phyloP scores from a whole-genome alignment of 2,888 invertebrate species.

The Volucella zonaria region DNA sequence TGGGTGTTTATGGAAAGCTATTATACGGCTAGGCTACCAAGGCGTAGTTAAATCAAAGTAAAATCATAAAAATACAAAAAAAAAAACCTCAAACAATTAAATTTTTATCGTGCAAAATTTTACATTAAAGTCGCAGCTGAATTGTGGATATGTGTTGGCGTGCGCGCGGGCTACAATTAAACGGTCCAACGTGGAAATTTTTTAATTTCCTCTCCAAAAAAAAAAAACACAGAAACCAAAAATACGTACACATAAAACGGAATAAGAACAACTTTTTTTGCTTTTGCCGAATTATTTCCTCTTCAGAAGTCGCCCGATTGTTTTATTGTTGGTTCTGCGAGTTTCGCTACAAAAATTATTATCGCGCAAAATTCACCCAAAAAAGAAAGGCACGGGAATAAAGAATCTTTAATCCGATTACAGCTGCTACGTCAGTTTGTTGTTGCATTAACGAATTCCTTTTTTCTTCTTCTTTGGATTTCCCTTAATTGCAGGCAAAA shows the following conservation, averaged over 20 bases:
- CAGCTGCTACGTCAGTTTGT: slow-evolving; percentile 54
- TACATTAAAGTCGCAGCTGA: slow-evolving; percentile 51
- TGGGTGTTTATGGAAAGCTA: slow-evolving; percentile 62
- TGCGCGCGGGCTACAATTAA: background rate
- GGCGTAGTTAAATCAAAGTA: slow-evolving; percentile 10
- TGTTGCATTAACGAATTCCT: slow-evolving; percentile 58
- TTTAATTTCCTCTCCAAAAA: background rate
- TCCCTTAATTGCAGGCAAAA: slow-evolving; percentile 62
- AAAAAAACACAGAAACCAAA: background rate
- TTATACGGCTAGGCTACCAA: slow-evolving; percentile 16
- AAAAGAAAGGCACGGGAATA: slow-evolving; percentile 26
- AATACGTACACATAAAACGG: background rate
- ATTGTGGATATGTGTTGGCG: slow-evolving; percentile 3
- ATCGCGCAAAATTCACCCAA: slow-evolving; percentile 8
- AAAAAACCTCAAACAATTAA: slow-evolving; percentile 56
- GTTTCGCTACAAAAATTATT: slow-evolving; percentile 4
- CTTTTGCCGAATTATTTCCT: slow-evolving; percentile 26
- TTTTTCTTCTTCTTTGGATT: slow-evolving; percentile 23
- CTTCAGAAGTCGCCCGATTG: slow-evolving; percentile 28
- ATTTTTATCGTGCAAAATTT: slow-evolving; percentile 65
- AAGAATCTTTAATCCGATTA: slow-evolving; percentile 69
- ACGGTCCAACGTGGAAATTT: slow-evolving; percentile 28
- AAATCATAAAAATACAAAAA: slow-evolving; percentile 22
- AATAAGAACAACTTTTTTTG: background rate
- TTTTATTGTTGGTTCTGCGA: background rate